Evolutionary conservation across 2,888 invertebrate genomes (phyloP).

Genomic region (Piscicola geometra): DNA sequence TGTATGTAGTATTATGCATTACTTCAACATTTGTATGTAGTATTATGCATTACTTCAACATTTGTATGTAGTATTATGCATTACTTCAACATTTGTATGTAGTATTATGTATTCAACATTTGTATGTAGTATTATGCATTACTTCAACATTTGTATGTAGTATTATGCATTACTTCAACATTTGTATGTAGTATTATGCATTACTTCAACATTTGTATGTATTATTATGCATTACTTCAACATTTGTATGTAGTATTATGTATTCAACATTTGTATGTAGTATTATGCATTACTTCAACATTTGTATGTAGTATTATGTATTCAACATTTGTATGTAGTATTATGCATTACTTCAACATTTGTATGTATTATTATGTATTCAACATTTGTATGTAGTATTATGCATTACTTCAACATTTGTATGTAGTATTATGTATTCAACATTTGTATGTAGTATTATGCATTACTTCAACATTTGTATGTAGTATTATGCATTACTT

Average conservation of each 20-base stretch:
- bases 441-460: background rate
- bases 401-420: conserved; percentile 43
- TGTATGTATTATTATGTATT: too few species aligned
- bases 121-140: background rate
- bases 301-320: background rate
- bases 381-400: too few species aligned
- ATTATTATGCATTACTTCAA: background rate
- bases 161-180: conserved; percentile 55
- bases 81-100: background rate
- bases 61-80: too few species aligned
- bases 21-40: background rate
- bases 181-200: background rate
- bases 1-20: background rate
- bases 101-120: background rate
- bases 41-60: too few species aligned
- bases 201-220: background rate
- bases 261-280: too few species aligned
- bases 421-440: background rate
- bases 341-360: background rate
- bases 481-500: too few species aligned
- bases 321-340: background rate
- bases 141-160: background rate
- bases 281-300: conserved; percentile 57
- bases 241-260: too few species aligned
- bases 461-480: background rate